Percentiles rank a stretch among this genome's conserved stretches.
Conservation (phyloP, 2,113 vertebrate species). For the Hemiprocne comata region DNA sequence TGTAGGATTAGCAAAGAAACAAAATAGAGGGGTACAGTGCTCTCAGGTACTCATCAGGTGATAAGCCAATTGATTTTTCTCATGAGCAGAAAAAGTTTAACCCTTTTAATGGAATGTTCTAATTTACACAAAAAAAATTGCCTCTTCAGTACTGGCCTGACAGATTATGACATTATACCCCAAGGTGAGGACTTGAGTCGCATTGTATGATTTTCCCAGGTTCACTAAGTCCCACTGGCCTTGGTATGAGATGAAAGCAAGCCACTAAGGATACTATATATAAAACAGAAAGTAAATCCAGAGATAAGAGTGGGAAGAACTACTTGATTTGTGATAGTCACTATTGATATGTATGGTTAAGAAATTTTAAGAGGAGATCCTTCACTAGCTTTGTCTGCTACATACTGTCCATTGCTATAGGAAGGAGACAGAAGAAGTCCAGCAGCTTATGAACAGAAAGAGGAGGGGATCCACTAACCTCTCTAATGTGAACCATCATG, state of each 20-base stretch:
- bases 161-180: not conserved
- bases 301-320: not conserved
- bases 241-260: not conserved
- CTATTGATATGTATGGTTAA: not conserved
- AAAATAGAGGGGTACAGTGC: not conserved
- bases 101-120: not conserved
- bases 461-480: not conserved
- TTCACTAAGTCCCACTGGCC: not conserved
- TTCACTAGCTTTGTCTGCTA: not conserved
- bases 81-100: not conserved
- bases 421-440: not conserved
- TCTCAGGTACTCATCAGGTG: not conserved
- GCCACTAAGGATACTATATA: not conserved
- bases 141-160: not conserved
- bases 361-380: not conserved
- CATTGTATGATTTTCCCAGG: not conserved
- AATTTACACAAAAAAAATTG: not conserved
- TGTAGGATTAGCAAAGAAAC: not conserved
- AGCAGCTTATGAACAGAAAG: not conserved
- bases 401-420: not conserved
- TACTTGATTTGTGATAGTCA: fast-evolving
- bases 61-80: not conserved
- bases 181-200: not conserved
- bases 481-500: not conserved
- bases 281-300: not conserved